Percentiles rank a stretch among this genome's conserved stretches.
Conservation (phyloP, 2,113 vertebrate genomes). For the Hystrix cristata region DNA sequence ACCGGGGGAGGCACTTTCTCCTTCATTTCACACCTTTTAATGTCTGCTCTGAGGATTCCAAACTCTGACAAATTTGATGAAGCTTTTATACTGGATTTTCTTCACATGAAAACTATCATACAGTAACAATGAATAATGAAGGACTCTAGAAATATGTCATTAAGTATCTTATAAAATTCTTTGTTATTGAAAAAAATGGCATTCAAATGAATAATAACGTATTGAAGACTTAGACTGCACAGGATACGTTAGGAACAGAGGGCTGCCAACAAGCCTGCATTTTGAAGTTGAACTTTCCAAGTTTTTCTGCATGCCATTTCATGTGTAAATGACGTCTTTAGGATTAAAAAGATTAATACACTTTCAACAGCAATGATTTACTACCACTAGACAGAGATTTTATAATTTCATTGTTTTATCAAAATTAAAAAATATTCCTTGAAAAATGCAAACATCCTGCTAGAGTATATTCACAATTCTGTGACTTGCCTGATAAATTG, state of each 20-base stretch:
- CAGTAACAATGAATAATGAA: fast-evolving
- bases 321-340: neutral
- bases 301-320: neutral
- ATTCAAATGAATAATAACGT: neutral
- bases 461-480: neutral
- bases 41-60: fast-evolving
- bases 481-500: neutral
- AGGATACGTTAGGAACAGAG: fast-evolving
- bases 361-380: neutral
- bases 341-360: neutral
- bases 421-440: neutral
- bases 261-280: fast-evolving
- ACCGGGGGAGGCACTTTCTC: fast-evolving
- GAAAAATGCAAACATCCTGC: neutral
- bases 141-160: fast-evolving
- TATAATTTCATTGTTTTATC: neutral
- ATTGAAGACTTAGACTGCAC: fast-evolving
- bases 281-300: neutral
- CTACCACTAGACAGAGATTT: neutral
- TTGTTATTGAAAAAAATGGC: neutral
- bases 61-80: fast-evolving
- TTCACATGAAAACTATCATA: fast-evolving
- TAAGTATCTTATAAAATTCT: neutral
- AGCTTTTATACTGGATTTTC: fast-evolving
- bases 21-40: too few relatives aligned